A percentile compares a stretch with the other conserved stretches of the same genome.
Evolutionary conservation across 2,797 vertebrate species (phyloP).

Genomic region (Silurus aristotelis): DNA sequence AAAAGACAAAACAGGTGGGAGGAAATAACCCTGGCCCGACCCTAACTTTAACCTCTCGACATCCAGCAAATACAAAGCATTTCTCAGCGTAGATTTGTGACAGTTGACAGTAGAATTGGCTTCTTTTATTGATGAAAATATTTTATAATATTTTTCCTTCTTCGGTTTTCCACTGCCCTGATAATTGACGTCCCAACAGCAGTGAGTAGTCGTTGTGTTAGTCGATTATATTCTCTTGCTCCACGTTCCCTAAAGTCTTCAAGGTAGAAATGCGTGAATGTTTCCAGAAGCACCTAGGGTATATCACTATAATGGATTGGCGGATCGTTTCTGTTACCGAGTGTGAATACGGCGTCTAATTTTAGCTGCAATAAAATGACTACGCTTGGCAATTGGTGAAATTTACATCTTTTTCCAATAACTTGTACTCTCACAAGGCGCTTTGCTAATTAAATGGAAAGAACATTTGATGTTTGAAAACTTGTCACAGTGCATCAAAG

Average conservation of each 20-base stretch:
- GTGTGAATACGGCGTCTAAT: neutral
- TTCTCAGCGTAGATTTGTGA: neutral
- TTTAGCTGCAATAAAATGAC: conserved; percentile 16
- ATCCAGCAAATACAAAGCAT: neutral
- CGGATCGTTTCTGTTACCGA: neutral
- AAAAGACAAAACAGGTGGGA: neutral
- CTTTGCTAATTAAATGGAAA: conserved; percentile 30
- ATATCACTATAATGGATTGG: neutral
- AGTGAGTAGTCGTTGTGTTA: neutral
- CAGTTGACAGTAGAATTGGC: neutral
- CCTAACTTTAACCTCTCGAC: too few species aligned
- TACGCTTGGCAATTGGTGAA: conserved; percentile 2
- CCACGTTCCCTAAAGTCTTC: neutral
- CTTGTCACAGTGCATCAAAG: conserved; percentile 4
- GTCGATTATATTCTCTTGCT: neutral
- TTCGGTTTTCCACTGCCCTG: neutral
- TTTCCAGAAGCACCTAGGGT: neutral
- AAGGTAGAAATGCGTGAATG: neutral
- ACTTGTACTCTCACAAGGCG: neutral
- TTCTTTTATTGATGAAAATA: neutral
- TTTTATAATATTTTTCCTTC: too few species aligned
- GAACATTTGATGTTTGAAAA: conserved; percentile 13
- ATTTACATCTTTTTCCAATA: conserved; percentile 9
- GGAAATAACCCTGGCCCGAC: too few species aligned
- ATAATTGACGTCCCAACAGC: neutral